Conservation (phyloP, 2,113 vertebrate genomes). For the Asarcornis scutulata region DNA sequence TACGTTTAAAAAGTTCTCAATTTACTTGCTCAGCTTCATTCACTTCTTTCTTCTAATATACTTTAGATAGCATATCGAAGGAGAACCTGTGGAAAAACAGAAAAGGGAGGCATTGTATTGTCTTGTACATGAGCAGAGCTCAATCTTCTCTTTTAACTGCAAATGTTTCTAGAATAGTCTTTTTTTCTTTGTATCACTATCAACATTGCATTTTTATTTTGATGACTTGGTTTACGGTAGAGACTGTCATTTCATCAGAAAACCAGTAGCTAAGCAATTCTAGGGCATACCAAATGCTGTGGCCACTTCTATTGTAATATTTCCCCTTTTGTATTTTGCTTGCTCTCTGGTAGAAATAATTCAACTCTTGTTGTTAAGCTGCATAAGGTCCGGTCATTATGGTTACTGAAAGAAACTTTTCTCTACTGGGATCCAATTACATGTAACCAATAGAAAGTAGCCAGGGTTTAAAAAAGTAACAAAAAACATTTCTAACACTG, state of each 20-base stretch:
- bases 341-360: background rate
- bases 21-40: background rate
- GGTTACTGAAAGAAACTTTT: background rate
- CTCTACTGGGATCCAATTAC: background rate
- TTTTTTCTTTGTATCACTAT: background rate
- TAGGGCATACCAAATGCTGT: background rate
- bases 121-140: background rate
- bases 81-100: background rate
- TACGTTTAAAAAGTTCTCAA: background rate
- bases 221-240: background rate
- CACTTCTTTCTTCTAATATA: background rate
- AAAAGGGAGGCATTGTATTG: background rate
- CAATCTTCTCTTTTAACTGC: background rate
- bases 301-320: background rate
- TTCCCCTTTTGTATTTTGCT: background rate
- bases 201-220: background rate
- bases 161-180: background rate
- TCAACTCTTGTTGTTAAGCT: background rate
- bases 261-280: background rate
- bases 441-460: background rate
- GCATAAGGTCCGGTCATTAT: background rate
- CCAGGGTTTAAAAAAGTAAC: background rate
- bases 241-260: background rate
- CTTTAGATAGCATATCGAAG: background rate
- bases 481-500: background rate